Evolutionary conservation across 2,888 invertebrate species (phyloP).

Genomic region (Petrolisthes manimaculis): DNA sequence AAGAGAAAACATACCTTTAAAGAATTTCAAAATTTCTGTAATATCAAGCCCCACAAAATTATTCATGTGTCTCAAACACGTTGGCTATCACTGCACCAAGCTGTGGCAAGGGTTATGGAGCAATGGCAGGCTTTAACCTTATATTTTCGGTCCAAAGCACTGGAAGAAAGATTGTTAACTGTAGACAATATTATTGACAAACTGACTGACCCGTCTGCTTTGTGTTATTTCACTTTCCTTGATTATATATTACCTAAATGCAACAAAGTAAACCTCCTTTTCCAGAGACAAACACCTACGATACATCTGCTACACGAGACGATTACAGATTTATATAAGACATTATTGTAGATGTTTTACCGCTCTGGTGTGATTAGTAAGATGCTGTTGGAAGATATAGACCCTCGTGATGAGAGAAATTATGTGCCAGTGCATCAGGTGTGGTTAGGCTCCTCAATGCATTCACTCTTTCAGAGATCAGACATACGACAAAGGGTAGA

Average conservation of each 20-base stretch:
- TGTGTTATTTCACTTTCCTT: no score
- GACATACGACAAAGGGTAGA: neutral
- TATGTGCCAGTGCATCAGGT: no score
- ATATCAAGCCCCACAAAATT: slow-evolving; percentile 6
- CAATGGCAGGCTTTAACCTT: no score
- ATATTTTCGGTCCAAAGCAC: no score
- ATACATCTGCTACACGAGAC: neutral
- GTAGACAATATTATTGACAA: no score
- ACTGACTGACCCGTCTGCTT: no score
- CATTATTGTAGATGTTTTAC: neutral
- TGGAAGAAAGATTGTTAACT: no score
- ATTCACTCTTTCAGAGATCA: neutral
- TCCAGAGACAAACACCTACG: no score
- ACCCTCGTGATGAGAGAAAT: neutral
- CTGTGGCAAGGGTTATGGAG: neutral
- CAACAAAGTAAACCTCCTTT: no score
- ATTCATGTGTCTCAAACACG: neutral
- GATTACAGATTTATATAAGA: neutral
- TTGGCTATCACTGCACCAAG: neutral
- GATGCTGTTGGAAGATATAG: neutral
- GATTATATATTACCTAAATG: no score
- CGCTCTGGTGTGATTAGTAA: neutral
- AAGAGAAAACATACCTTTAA: neutral
- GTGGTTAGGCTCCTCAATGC: neutral
- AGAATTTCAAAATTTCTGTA: neutral